Base-by-base conservation (phyloP, 2,113 vertebrate species). In the Varanus salvator region DNA sequence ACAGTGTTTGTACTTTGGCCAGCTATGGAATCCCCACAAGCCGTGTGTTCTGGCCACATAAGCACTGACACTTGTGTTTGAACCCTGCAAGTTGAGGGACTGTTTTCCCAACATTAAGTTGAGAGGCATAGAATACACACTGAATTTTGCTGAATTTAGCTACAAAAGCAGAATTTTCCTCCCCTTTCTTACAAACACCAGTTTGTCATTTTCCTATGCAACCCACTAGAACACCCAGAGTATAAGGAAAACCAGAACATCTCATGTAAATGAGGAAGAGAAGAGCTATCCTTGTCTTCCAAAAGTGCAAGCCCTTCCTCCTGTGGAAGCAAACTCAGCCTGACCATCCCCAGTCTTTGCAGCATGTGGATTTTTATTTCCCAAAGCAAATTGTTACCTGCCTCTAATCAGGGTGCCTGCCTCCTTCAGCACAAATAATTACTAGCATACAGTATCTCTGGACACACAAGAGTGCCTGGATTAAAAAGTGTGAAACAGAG, bases 331-430 rank as follows among this genome's bases (percentile, higher is more conserved):
- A 68, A 6, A 57, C 52, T 9, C 54, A 34, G 8, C 14, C n/a
- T 25, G 19, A 23, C 64, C 27, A 71, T 17, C 66, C 27, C 31
- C 44, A 6, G 6, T 34, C n/a, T 82, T 76, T 27, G 75, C 87
- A 52, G 80, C 83, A 69, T 54, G 21, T 25, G 68, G 64, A 50
- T 91, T 75, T 34, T 91, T 82, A n/a, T 31, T 50, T 72, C 68
- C 48, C 44, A 52, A 31, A 71, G 44, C 1, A 25, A 69, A 69
- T 50, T 21, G 15, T 44, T 71, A 44, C 14, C 38, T 52, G 27
- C 17, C 68, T 72, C 27, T 52, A 14, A 85, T 71, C 29, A 29
- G 66, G 8, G 14, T 71, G 64, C 29, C 68, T 48, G 34, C 68
- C 48, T 48, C 48, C 68, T 52, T 52, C 84, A 72, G 68, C 48